These are phyloP conservation scores for Marmota monax DNA, from an alignment of 2,113 vertebrate genomes.

Conservation along the genomic window DNA sequence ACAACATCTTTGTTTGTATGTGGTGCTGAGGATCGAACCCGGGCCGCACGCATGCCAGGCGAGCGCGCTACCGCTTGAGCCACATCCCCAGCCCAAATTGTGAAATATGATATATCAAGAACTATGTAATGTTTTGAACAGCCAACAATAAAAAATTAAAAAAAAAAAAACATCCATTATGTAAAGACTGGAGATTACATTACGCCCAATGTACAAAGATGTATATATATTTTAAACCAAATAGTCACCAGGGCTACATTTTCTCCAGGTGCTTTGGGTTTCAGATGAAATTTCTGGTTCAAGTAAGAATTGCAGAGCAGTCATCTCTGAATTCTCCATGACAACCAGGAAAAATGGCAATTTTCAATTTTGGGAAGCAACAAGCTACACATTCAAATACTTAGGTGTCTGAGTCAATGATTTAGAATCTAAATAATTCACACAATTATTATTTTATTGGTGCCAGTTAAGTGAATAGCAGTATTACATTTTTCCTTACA, in stretches of 20 bases:
- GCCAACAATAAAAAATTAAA: too few species aligned
- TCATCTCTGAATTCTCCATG: constrained; percentile 52
- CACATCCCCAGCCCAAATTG: too few species aligned
- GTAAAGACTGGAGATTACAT: constrained; percentile 44
- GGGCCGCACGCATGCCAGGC: too few species aligned
- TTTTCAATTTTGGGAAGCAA: background rate
- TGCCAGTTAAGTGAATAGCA: background rate
- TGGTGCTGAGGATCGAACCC: too few species aligned
- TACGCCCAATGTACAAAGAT: background rate
- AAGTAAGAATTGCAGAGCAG: constrained; percentile 30
- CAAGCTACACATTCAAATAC: background rate
- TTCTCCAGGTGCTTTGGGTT: background rate
- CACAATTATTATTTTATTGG: background rate
- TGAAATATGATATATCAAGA: too few species aligned
- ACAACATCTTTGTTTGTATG: too few species aligned
- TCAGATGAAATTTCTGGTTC: constrained; percentile 2
- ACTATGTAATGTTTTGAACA: too few species aligned
- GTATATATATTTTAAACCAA: background rate
- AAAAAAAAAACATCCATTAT: constrained; percentile 37
- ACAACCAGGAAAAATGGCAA: constrained; percentile 45
- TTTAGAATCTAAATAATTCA: background rate
- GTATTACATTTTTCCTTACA: background rate
- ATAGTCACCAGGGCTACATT: background rate
- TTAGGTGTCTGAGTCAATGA: background rate
- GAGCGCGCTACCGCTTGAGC: too few species aligned